Evolutionary conservation across 2,888 invertebrate species (phyloP), one percentile per base, ranked within the genome.

Genomic region (Drosophila sordidapex): DNA sequence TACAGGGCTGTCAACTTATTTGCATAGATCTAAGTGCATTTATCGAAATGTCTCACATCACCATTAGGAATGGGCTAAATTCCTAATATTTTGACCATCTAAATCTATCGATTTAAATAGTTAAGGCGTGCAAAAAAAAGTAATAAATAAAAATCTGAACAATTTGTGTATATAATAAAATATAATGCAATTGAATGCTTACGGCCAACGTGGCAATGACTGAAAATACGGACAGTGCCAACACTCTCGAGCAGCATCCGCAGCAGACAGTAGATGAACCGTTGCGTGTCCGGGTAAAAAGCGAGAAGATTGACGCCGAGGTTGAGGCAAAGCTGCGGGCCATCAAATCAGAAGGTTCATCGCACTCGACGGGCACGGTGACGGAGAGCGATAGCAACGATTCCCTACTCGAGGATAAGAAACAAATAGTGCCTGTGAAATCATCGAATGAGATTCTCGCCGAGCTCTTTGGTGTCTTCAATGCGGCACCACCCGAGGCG

Each of bases 401-500:
- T 31, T 74, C 74, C 3, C 58, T 76, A 1, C 56, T 54, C 21
- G 87, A 92, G 6, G 91, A 92, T 40, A 93, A 93, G 61, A 93
- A 92, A 61, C 78, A 74, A 27, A 89, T 93, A n/a, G 82, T 77
- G 10, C 93, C 93, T 0, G 86, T 91, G 0, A 93, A 93, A 57
- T 91, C 93, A 1, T 93, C 93, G 0, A 93, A 93, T 81, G 97
- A 97, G 93, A 97, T 97, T 86, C 94, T 97, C 27, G 96, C 97
- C 0, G 97, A 97, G 93, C 93, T 97, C 1, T 97, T 97, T 89
- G 94, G 96, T 85, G 93, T 92, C 0, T 92, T 92, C 36, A 96
- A 96, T 92, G 96, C 96, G 2, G 95, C 95, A 78, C 96, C 96
- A 18, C 96, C 95, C 15, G 90, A 94, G 35, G 94, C 94, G 81